Conservation (phyloP, 53 echinoderm and acorn worm species). For the Astropecten irregularis region DNA sequence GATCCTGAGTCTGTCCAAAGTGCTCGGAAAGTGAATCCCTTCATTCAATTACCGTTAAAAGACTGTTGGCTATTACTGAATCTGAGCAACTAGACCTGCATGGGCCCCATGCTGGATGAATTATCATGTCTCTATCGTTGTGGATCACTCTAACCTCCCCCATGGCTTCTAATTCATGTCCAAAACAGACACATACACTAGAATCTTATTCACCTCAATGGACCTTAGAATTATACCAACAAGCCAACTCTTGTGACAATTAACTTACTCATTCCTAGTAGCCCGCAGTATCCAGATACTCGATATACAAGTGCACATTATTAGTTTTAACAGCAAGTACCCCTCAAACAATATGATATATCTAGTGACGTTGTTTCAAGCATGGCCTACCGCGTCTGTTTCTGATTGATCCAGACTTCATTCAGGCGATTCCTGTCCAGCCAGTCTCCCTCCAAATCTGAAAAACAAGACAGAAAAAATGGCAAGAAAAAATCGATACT, state of each 20-base stretch:
- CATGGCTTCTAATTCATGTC: no score
- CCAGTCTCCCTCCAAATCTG: no score
- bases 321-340: background rate
- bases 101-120: no score
- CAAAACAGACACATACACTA: no score
- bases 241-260: background rate
- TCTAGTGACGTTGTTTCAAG: background rate
- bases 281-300: conserved; percentile 2
- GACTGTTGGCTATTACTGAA: conserved; percentile 17
- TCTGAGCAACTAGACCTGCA: no score
- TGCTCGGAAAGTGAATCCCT: conserved; percentile 6
- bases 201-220: no score
- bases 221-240: no score
- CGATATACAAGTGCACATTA: conserved; percentile 10
- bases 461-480: no score
- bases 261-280: conserved; percentile 3
- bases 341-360: background rate
- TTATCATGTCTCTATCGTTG: no score
- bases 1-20: background rate
- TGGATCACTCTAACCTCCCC: no score
- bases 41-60: conserved; percentile 41
- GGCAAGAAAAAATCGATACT: no score
- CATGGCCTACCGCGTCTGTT: background rate
- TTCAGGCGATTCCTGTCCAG: no score
- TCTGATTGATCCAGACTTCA: background rate